Base-by-base conservation (phyloP, 92 coral and sea anemone species). In the Hydrozoanthus gracilis region DNA sequence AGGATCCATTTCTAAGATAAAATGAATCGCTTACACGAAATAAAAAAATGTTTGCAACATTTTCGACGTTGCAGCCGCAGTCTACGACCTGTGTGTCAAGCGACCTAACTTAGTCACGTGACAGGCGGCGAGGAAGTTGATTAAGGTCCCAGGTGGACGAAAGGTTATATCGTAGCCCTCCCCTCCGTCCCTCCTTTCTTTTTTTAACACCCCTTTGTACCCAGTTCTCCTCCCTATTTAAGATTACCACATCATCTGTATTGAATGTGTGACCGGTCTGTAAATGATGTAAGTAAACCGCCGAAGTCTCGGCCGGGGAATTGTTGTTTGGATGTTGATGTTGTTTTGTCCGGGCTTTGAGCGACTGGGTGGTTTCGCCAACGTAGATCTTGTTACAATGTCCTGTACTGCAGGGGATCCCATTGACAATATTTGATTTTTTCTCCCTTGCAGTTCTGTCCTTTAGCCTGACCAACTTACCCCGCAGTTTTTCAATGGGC, bases 291-390 rank as follows among this genome's bases (percentile, higher is more conserved):
- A 27, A 27, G 39, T 27, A 27, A 0, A 27, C 39, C 0, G 39
- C 39, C 39, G n/a, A 27, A 27, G 39, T 27, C n/a, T n/a, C n/a
- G n/a, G 2, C 39, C n/a, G n/a, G n/a, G n/a, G n/a, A n/a, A n/a
- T n/a, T 27, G 39, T 27, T 27, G 39, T 27, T 27, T 27, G 39
- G 39, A 27, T 27, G 39, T 2, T 27, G 39, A 27, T 27, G 39
- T 27, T 27, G 89, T 39, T 73, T 17, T 64, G 83, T 54, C 64
- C 73, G 6, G 77, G 89, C 91, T 71, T 83, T 72, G n/a, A 88
- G 55, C 18, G 91, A 88, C 76, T 88, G 82, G 14, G n/a, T 70
- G 27, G 88, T 83, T 56, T 72, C 89, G 76, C 83, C n/a, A 39
- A 83, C 89, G 56, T 84, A 75, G 62, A 76, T 73, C 71, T 58